These are phyloP conservation scores for Drosophila macrothrix DNA, from an alignment of 2,888 invertebrate species.

Conservation along the genomic window DNA sequence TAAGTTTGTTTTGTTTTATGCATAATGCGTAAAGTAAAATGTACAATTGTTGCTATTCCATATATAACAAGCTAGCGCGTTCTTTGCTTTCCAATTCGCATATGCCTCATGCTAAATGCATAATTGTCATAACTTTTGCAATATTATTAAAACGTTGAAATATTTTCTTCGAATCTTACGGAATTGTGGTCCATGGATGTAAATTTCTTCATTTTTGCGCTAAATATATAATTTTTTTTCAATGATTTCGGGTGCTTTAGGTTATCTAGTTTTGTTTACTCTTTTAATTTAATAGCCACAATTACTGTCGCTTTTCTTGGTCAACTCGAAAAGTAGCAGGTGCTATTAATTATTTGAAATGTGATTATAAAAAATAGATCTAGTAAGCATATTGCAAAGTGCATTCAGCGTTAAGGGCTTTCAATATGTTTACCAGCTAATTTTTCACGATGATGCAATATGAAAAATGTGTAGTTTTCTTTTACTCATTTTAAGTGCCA, in stretches of 20 bases:
- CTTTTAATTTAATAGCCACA: conserved; percentile 47
- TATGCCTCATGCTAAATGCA: conserved; percentile 65
- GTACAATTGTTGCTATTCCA: conserved; percentile 76
- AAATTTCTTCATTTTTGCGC: background rate
- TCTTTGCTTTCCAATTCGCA: conserved; percentile 51
- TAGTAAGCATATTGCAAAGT: conserved; percentile 58
- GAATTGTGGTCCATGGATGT: conserved; percentile 21
- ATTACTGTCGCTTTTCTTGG: conserved; percentile 59
- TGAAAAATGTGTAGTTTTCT: conserved; percentile 22
- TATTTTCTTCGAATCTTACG: conserved; percentile 10
- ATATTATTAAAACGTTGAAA: conserved; percentile 24
- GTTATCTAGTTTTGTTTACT: conserved; percentile 6
- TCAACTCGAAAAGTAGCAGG: conserved; percentile 63
- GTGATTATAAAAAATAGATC: conserved; percentile 61
- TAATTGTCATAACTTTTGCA: conserved; percentile 72
- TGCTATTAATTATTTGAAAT: conserved; percentile 52
- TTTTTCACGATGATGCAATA: conserved; percentile 37
- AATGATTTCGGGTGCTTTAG: conserved; percentile 35
- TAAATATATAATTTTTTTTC: conserved; percentile 10
- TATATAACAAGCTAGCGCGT: conserved; percentile 77
- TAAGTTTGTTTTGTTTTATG: conserved; percentile 48
- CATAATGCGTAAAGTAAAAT: conserved; percentile 69
- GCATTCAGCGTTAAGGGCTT: conserved; percentile 17
- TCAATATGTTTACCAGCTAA: conserved; percentile 65
- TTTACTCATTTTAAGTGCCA: conserved; percentile 34